A percentile compares a stretch with the other conserved stretches of the same genome.
These are phyloP conservation scores for Sarcophaga peregrina DNA, from an alignment of 1,140 invertebrate species.

Conservation along the genomic window DNA sequence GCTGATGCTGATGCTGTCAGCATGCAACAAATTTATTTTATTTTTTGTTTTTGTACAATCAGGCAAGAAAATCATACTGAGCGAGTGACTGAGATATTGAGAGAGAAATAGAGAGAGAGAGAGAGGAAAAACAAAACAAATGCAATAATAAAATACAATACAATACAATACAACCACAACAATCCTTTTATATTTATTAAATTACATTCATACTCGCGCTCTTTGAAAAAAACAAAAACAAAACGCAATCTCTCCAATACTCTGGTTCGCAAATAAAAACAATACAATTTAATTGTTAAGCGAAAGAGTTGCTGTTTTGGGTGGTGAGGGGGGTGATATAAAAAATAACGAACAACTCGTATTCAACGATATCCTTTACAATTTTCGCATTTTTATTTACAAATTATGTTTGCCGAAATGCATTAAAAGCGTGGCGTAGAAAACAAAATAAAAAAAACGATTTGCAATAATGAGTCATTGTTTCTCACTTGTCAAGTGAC, in stretches of 20 bases:
- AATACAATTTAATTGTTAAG: background rate
- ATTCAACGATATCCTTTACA: background rate
- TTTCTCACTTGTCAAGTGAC: constrained; percentile 5
- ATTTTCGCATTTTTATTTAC: background rate
- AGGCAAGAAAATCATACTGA: background rate
- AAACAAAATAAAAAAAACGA: background rate
- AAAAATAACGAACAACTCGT: too few relatives aligned
- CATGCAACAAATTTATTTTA: constrained; percentile 9
- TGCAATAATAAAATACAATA: background rate
- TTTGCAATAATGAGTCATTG: constrained; percentile 17
- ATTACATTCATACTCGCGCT: background rate
- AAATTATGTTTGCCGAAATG: background rate
- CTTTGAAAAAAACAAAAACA: background rate
- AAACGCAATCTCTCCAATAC: background rate
- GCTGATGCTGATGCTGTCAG: background rate
- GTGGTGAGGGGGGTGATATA: too few relatives aligned
- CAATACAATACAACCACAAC: constrained; percentile 8
- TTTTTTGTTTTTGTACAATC: background rate
- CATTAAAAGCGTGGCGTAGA: background rate
- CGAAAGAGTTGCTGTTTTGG: background rate
- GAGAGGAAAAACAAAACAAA: too few relatives aligned
- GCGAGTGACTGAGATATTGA: too few relatives aligned
- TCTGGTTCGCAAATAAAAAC: background rate
- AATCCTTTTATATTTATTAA: constrained; percentile 26
- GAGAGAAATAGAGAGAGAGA: too few relatives aligned